Evolutionary conservation across 1,140 invertebrate genomes (phyloP).

Genomic region (Pseudomyrmex pallidus): DNA sequence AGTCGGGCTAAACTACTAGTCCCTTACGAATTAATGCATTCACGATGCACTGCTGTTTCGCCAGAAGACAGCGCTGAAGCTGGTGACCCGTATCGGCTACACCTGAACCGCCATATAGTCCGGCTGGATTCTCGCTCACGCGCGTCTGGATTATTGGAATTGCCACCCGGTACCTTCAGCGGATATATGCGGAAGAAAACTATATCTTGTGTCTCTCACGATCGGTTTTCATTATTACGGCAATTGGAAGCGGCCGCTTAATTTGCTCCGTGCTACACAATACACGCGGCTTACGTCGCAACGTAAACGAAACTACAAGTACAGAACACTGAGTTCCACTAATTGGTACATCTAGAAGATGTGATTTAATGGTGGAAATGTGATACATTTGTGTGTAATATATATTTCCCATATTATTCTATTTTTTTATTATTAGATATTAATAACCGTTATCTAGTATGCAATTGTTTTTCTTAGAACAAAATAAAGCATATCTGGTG

Average conservation of each 20-base stretch:
- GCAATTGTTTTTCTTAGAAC: background rate
- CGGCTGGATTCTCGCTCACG: slow-evolving; percentile 21
- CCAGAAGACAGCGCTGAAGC: slow-evolving; percentile 25
- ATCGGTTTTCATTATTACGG: slow-evolving; percentile 54
- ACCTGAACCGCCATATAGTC: slow-evolving; percentile 34
- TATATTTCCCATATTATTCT: too few species aligned
- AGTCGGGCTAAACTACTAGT: slow-evolving; percentile 45
- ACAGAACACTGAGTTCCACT: background rate
- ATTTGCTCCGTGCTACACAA: background rate
- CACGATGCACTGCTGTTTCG: slow-evolving; percentile 45
- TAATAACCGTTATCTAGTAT: background rate
- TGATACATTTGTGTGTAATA: too few species aligned
- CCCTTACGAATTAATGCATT: slow-evolving; percentile 63
- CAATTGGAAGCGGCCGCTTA: slow-evolving; percentile 33
- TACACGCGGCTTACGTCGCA: background rate
- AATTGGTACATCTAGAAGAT: background rate
- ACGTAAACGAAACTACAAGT: background rate
- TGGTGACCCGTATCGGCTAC: slow-evolving; percentile 34
- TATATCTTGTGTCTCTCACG: slow-evolving; percentile 23
- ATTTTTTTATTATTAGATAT: too few species aligned
- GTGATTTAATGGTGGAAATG: background rate
- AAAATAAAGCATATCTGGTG: too few species aligned
- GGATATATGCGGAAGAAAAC: slow-evolving; percentile 28
- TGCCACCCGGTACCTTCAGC: slow-evolving; percentile 19
- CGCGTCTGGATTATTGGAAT: slow-evolving; percentile 42